phyloP scores from a whole-genome alignment of 2,888 invertebrate genomes.

The Oxycera nigricornis region DNA sequence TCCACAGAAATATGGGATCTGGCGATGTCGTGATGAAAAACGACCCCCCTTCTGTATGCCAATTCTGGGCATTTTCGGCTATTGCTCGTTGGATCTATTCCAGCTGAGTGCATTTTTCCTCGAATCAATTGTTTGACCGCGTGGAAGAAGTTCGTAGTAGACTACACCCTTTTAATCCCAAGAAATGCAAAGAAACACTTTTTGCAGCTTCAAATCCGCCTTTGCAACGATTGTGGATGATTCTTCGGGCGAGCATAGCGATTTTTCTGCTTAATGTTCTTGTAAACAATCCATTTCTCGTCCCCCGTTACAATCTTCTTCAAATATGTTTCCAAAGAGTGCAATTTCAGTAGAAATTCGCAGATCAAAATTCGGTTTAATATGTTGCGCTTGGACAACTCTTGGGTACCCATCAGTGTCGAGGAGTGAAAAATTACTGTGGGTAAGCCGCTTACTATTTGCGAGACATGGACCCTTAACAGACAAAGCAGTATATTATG shows the following conservation, averaged over 20 bases:
- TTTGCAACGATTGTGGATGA: conserved; percentile 44
- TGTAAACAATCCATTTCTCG: background rate
- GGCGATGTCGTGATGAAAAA: conserved; percentile 46
- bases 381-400: background rate
- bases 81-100: background rate
- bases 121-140: conserved; percentile 20
- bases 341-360: conserved; percentile 46
- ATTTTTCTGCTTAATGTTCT: conserved; percentile 48
- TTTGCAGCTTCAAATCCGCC: conserved; percentile 44
- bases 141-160: background rate
- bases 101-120: background rate
- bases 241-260: conserved; percentile 42
- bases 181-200: background rate
- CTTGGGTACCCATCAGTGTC: too few species aligned
- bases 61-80: conserved; percentile 20
- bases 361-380: conserved; percentile 37
- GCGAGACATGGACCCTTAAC: too few species aligned
- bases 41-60: conserved; percentile 40
- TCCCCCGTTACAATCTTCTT: conserved; percentile 43
- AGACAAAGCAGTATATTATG: too few species aligned
- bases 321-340: conserved; percentile 48
- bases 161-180: background rate
- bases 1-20: conserved; percentile 30
- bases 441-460: too few species aligned
- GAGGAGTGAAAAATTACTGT: too few species aligned